Evolutionary conservation across 2,113 vertebrate species (phyloP).

Genomic region (Cacatua alba): DNA sequence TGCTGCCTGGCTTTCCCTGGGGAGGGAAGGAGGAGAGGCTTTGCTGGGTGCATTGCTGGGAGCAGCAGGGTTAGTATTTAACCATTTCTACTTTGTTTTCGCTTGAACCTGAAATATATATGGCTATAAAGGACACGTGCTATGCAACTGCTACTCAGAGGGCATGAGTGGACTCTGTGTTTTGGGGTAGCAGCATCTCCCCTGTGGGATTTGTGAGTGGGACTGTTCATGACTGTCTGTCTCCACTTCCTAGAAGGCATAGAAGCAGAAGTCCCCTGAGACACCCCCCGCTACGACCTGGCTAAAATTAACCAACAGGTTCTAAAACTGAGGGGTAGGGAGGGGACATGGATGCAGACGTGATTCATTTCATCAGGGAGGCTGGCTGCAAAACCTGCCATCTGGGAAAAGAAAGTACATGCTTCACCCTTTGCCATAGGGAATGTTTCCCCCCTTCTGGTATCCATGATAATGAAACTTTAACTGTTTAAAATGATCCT

Average conservation of each 20-base stretch:
- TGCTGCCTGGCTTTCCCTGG: accelerated
- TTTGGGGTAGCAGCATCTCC: background rate
- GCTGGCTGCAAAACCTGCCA: accelerated
- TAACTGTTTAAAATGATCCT: background rate
- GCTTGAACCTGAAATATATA: background rate
- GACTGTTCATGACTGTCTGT: background rate
- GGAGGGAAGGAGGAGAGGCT: background rate
- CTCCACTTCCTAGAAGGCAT: background rate
- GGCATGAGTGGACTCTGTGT: background rate
- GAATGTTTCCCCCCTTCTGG: background rate
- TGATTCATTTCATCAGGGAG: background rate
- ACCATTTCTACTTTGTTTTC: background rate
- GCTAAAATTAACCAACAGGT: background rate
- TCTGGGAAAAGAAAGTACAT: background rate
- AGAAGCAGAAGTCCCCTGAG: background rate
- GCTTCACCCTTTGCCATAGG: accelerated
- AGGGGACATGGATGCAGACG: accelerated
- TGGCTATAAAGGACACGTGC: background rate
- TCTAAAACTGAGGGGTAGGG: background rate
- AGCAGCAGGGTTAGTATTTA: background rate
- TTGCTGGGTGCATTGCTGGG: background rate
- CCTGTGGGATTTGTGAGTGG: accelerated
- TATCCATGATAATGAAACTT: background rate
- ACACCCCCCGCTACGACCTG: accelerated
- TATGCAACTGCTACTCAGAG: background rate